phyloP scores from a whole-genome alignment of 2,888 invertebrate species.

The Melinaea menophilus region DNA sequence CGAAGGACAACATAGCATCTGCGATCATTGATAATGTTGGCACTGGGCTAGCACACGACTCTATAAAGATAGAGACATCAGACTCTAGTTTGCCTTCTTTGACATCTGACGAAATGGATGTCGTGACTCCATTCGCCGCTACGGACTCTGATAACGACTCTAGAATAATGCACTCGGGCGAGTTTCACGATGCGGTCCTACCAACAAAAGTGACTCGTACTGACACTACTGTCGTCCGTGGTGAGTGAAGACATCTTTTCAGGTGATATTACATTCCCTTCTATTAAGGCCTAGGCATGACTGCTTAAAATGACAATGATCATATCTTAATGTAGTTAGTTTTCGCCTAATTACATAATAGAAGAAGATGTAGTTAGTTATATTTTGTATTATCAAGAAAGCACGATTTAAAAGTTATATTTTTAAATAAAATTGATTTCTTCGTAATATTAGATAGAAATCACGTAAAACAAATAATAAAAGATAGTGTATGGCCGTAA shows the following conservation, averaged over 20 bases:
- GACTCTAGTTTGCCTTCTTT: constrained; percentile 32
- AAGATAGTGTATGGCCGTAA: not conserved
- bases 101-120: constrained; percentile 64
- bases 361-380: too few relatives aligned
- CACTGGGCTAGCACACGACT: constrained; percentile 14
- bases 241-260: constrained; percentile 78
- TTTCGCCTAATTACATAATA: constrained; percentile 9
- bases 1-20: constrained; percentile 17
- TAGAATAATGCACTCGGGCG: constrained; percentile 69
- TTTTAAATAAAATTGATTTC: too few relatives aligned
- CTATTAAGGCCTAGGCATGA: constrained; percentile 69
- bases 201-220: constrained; percentile 66
- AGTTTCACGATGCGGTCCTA: constrained; percentile 73
- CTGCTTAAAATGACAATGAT: constrained; percentile 49
- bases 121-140: constrained; percentile 53
- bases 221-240: constrained; percentile 70
- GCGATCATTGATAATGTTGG: constrained; percentile 16
- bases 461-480: not conserved
- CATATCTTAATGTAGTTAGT: constrained; percentile 37
- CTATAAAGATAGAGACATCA: constrained; percentile 1
- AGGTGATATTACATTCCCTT: constrained; percentile 74
- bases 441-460: not conserved
- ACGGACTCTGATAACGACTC: constrained; percentile 37
- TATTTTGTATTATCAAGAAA: too few relatives aligned
- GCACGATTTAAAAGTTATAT: too few relatives aligned